Percentiles rank a stretch among this genome's conserved stretches.
These are phyloP conservation scores for Argentina silus DNA, from an alignment of 2,797 vertebrate genomes.

Conservation along the genomic window DNA sequence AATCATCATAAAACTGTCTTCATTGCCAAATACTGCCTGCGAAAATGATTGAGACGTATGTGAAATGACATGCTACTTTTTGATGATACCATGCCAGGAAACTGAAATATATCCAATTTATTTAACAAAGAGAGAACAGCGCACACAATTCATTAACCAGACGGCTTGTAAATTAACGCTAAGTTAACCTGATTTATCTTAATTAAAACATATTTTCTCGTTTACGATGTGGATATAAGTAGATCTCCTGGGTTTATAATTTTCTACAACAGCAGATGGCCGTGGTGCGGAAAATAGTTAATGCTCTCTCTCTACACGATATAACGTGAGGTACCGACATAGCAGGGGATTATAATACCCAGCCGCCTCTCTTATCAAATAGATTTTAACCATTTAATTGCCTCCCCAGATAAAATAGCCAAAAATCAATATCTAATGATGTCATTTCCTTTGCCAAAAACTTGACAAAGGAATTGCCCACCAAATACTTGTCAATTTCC, in stretches of 20 bases:
- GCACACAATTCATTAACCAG: slow-evolving; percentile 90
- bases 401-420: slow-evolving; percentile 11
- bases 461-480: background rate
- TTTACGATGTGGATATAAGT: slow-evolving; percentile 92
- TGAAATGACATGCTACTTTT: background rate
- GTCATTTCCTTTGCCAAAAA: slow-evolving; percentile 7
- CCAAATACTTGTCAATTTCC: background rate
- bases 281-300: slow-evolving; percentile 93
- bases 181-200: slow-evolving; percentile 92
- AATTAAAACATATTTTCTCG: slow-evolving; percentile 93
- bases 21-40: background rate
- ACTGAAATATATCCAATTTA: slow-evolving; percentile 86
- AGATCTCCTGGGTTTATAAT: slow-evolving; percentile 93
- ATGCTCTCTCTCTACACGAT: slow-evolving; percentile 86
- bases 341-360: slow-evolving; percentile 88
- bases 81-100: slow-evolving; percentile 39
- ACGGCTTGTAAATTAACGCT: slow-evolving; percentile 90
- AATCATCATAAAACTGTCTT: background rate
- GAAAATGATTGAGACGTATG: background rate
- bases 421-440: slow-evolving; percentile 27
- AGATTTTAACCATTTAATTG: slow-evolving; percentile 81
- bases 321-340: slow-evolving; percentile 86
- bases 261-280: slow-evolving; percentile 95
- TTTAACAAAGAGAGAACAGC: slow-evolving; percentile 88
- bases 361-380: slow-evolving; percentile 82